Evolutionary conservation across 2,797 vertebrate species (phyloP), one percentile per base, ranked within the genome.

Genomic region (Strix occidentalis): DNA sequence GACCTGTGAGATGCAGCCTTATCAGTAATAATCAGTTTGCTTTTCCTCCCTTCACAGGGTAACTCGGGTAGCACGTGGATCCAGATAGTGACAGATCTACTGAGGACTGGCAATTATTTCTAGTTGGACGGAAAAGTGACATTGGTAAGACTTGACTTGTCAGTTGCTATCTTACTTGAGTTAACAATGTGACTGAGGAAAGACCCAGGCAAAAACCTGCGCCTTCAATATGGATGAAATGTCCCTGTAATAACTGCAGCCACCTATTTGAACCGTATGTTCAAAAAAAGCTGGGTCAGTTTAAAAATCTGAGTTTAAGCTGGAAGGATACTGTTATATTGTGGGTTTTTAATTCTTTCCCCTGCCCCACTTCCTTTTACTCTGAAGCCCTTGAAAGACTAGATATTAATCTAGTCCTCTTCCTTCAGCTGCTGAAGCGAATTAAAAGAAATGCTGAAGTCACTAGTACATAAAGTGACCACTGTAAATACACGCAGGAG

Each of bases 141-240:
- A 4, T 78, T 84, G 98, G 98, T 98, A 94, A 95, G 96, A 33
- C 33, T 82, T 79, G n/a, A 25, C 56, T 95, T 87, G 16, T 75
- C 29, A 23, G 23, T 78, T 61, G 23, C 23, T 28, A 6, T n/a
- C 17, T 87, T 68, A 23, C 20, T 70, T 68, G 86, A 20, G 13
- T 45, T 74, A 64, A 13, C 28, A 1, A 1, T 19, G 14, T 80
- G 45, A 33, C 33, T 82, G 79, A 84, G 43, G 64, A 66, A 58
- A 21, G 51, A 78, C 9, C 3, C 18, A 33, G 46, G 19, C 33
- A 24, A 84, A 78, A 84, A 60, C 4, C 13, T 69, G 11, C 37
- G 16, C 28, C 11, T 77, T 81, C 24, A 64, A 7, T 5, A 35
- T 16, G 35, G 19, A 37, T 50, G 25, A 64, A 77, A 35, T 76